Evolutionary conservation across 2,797 vertebrate genomes (phyloP).

Genomic region (Spinus olivaceus): DNA sequence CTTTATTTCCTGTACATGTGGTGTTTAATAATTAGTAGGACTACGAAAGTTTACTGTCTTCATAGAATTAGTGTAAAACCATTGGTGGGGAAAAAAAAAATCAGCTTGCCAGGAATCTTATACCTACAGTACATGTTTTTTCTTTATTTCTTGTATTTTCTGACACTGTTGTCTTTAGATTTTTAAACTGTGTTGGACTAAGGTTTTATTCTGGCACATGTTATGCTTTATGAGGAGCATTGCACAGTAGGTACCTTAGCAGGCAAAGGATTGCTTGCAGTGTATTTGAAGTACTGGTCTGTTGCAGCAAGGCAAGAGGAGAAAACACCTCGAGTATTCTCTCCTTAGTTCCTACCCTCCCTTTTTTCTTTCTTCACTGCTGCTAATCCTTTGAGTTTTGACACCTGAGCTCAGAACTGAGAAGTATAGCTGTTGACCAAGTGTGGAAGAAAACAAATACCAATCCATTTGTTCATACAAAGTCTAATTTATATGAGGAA

Average conservation of each 20-base stretch:
- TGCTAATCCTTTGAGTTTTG: neutral
- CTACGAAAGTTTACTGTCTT: neutral
- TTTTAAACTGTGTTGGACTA: neutral
- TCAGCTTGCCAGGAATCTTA: neutral
- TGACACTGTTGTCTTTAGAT: neutral
- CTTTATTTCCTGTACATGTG: neutral
- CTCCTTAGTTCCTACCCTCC: neutral
- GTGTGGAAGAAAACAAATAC: conserved; percentile 5
- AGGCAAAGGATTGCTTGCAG: neutral
- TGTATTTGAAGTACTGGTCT: neutral
- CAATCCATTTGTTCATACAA: neutral
- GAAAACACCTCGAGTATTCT: neutral
- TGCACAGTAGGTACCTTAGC: neutral
- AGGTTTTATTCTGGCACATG: neutral
- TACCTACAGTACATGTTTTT: neutral
- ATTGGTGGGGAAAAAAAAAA: neutral
- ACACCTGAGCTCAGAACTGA: neutral
- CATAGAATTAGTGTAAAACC: neutral
- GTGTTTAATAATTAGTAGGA: neutral
- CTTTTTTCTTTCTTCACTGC: neutral
- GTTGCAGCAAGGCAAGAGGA: neutral
- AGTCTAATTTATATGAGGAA: conserved; percentile 24
- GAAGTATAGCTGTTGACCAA: neutral
- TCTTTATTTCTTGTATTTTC: neutral
- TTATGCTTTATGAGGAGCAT: neutral